Evolutionary conservation across 2,113 vertebrate species (phyloP).

Genomic region (Dissostichus mawsoni): DNA sequence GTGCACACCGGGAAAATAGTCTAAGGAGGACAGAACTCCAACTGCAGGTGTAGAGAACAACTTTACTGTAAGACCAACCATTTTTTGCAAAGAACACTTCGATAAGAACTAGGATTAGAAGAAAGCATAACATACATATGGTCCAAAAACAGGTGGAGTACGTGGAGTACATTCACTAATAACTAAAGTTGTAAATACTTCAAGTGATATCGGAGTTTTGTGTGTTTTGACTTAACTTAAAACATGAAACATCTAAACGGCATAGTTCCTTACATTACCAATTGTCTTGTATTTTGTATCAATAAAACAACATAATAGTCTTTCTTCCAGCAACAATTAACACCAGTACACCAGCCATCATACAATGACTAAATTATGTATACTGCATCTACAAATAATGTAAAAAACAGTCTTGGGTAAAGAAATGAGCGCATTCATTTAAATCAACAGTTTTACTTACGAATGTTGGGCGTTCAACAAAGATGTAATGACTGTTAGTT

Average conservation of each 20-base stretch:
- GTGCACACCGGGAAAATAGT: not conserved
- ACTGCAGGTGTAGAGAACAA: too few relatives aligned
- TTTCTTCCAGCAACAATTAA: not conserved
- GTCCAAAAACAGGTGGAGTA: not conserved
- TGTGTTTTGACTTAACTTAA: not conserved
- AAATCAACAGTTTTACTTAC: slow-evolving; percentile 42
- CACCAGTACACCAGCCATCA: not conserved
- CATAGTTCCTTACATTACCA: too few relatives aligned
- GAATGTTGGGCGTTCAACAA: slow-evolving; percentile 46
- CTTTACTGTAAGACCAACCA: too few relatives aligned
- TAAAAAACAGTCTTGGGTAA: slow-evolving; percentile 7
- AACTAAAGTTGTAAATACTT: not conserved
- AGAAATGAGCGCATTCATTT: slow-evolving; percentile 28
- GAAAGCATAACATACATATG: not conserved
- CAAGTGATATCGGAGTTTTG: not conserved
- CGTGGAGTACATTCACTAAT: not conserved
- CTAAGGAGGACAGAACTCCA: not conserved
- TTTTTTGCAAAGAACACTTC: not conserved
- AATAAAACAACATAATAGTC: not conserved
- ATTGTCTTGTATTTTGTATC: not conserved
- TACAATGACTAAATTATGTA: not conserved
- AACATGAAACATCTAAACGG: not conserved
- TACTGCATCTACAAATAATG: not conserved
- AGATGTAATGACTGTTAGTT: slow-evolving; percentile 63
- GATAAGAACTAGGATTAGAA: too few relatives aligned